Base-by-base conservation (phyloP, 2,113 vertebrate genomes). In the Hyaena hyaena region DNA sequence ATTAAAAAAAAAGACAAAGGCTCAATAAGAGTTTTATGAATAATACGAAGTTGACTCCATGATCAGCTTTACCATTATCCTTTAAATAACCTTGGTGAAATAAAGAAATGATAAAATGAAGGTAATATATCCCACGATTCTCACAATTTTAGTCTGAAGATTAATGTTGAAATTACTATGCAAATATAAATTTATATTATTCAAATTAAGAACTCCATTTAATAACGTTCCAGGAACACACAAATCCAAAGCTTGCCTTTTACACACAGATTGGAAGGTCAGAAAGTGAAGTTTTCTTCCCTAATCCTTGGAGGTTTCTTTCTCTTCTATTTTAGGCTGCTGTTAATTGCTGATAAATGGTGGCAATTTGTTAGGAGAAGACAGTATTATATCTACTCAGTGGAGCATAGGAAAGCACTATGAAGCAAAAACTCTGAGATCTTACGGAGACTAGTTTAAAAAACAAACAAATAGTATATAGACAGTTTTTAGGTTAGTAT, bases 291-390 rank as follows among this genome's bases (percentile, higher is more conserved):
- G 33, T 65, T 96, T 85, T 96, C n/a, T n/a, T 92, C 81, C 87
- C n/a, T 90, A 90, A 87, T 97, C 92, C 83, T 82, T 93, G 14
- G 74, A 80, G 94, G 2, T 86, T 93, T 92, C 53, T 89, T 95
- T 95, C 58, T 71, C 43, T 96, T 96, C 97, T 97, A 95, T 94
- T 96, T 95, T 94, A 66, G 65, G 65, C 58, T 66, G 9, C 23
- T 0, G 3, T 90, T 97, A 97, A 98, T 96, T 98, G 96, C 90
- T 98, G 95, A 96, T 96, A 96, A 98, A 96, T 96, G 84, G 95
- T 90, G 69, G 74, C 58, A 96, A 97, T 97, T 97, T 97, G 73
- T 98, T 97, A 96, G 45, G 90, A 92, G 24, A 21, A 81, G 97
- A 98, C 95, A 92, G 83, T 55, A 76, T 90, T 92, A 65, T 94